Conservation (phyloP, 2,888 invertebrate species). For the Luperina nickerlii region DNA sequence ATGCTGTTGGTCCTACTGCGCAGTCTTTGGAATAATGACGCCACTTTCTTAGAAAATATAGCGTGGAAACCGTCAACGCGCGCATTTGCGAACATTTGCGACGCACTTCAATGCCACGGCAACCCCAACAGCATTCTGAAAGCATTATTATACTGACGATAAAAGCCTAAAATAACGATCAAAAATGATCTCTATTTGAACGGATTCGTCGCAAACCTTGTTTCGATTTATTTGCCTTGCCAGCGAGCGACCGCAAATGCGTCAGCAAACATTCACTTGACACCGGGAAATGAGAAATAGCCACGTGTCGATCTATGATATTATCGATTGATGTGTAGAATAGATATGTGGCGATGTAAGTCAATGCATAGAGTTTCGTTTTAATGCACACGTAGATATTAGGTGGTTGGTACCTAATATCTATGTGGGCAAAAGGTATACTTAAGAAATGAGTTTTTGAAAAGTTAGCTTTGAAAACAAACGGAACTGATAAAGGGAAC, state of each 20-base stretch:
- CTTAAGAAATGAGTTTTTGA: too few species aligned
- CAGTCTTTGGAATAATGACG: too few species aligned
- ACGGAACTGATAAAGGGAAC: not conserved
- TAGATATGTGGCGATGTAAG: not conserved
- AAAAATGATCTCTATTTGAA: conserved; percentile 20
- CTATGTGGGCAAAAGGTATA: not conserved
- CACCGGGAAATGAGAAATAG: conserved; percentile 67
- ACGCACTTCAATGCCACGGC: too few species aligned
- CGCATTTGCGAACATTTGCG: too few species aligned
- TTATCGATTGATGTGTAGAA: conserved; percentile 21
- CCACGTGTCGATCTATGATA: conserved; percentile 28
- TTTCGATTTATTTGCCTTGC: conserved; percentile 42
- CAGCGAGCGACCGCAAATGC: conserved; percentile 61
- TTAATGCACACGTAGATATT: not conserved
- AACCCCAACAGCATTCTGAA: too few species aligned
- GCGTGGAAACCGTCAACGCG: too few species aligned
- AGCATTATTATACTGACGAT: not conserved
- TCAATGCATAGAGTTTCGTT: too few species aligned
- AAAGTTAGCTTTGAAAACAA: not conserved
- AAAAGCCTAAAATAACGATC: not conserved
- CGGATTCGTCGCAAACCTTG: conserved; percentile 22
- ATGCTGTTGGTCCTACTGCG: too few species aligned
- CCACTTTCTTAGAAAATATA: too few species aligned
- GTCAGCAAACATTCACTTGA: conserved; percentile 63
- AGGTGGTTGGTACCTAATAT: not conserved